Evolutionary conservation across 2,113 vertebrate genomes (phyloP).

Genomic region (Cinclus cinclus): DNA sequence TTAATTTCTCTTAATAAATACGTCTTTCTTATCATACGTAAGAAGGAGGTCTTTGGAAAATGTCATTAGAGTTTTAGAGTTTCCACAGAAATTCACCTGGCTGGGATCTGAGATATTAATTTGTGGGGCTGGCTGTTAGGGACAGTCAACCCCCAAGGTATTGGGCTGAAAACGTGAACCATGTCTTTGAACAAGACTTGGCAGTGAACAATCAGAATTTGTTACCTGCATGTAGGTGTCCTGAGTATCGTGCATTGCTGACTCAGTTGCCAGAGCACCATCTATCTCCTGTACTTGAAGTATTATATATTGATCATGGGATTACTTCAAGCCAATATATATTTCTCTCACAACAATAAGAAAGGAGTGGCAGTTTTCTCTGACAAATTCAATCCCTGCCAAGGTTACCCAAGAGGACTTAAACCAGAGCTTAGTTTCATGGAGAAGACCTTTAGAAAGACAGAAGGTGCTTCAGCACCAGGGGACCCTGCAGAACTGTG

Average conservation of each 20-base stretch:
- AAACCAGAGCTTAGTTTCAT: neutral
- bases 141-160: neutral
- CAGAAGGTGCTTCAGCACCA: neutral
- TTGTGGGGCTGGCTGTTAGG: neutral
- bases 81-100: neutral
- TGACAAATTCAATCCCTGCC: neutral
- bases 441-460: neutral
- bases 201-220: neutral
- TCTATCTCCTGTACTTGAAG: neutral
- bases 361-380: neutral
- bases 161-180: neutral
- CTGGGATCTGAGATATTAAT: neutral
- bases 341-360: neutral
- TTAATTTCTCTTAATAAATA: neutral
- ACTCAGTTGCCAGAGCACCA: neutral
- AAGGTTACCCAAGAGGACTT: neutral
- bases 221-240: neutral
- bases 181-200: neutral
- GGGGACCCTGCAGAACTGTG: neutral
- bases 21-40: neutral
- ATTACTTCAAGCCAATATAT: neutral
- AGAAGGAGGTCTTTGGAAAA: neutral
- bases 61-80: neutral
- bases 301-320: neutral
- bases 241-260: neutral